These are phyloP conservation scores for Psilopogon haemacephalus DNA, from an alignment of 2,113 vertebrate species.

Conservation along the genomic window DNA sequence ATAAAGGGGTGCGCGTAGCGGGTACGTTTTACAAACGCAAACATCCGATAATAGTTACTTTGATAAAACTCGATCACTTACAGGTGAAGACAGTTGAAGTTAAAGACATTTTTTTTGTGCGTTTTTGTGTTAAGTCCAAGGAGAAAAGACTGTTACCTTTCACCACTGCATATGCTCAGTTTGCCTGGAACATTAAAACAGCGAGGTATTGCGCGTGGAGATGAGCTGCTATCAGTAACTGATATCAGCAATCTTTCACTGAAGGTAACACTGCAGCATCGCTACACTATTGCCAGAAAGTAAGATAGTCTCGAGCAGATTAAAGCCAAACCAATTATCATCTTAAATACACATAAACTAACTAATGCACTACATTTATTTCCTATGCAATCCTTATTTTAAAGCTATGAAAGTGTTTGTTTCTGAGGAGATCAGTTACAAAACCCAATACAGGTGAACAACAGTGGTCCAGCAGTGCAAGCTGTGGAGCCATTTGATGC, in stretches of 20 bases:
- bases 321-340: neutral
- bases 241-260: neutral
- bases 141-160: neutral
- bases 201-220: neutral
- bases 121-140: neutral
- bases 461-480: too few relatives aligned
- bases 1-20: neutral
- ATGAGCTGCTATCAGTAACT: neutral
- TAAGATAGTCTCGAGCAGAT: neutral
- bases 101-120: neutral
- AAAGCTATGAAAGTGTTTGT: neutral
- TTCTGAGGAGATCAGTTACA: neutral
- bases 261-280: neutral
- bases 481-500: neutral
- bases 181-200: neutral
- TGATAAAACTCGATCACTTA: neutral
- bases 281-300: neutral
- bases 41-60: fast-evolving
- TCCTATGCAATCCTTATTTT: neutral
- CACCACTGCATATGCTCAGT: neutral
- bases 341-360: neutral
- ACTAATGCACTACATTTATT: neutral
- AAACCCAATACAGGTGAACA: neutral
- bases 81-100: neutral
- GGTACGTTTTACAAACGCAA: fast-evolving